Evolutionary conservation across 2,113 vertebrate species (phyloP).

Genomic region (Channa argus): DNA sequence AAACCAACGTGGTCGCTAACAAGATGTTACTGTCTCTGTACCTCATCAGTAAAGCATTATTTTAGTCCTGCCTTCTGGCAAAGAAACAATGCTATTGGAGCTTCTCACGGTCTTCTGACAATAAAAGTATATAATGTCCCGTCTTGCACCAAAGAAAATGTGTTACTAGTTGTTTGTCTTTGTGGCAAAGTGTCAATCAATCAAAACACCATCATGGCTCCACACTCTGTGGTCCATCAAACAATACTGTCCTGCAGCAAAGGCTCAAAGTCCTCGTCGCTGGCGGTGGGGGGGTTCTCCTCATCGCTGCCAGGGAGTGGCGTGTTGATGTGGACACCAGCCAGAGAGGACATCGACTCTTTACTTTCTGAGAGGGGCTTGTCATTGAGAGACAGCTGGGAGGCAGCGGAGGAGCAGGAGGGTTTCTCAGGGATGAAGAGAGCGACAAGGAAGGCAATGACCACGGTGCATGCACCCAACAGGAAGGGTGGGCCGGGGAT

Average conservation of each 20-base stretch:
- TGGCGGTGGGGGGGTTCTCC: slow-evolving; percentile 78
- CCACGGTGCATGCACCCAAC: slow-evolving; percentile 90
- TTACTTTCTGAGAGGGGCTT: slow-evolving; percentile 85
- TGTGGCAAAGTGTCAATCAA: slow-evolving; percentile 30
- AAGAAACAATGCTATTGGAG: slow-evolving; percentile 9
- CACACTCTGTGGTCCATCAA: slow-evolving; percentile 76
- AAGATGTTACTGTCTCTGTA: slow-evolving; percentile 4
- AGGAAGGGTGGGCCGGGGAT: slow-evolving; percentile 96
- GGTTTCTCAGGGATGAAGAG: slow-evolving; percentile 92
- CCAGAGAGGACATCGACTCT: slow-evolving; percentile 79
- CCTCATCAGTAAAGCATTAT: not conserved
- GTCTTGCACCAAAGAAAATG: slow-evolving; percentile 30
- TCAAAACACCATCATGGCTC: not conserved
- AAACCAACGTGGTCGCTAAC: slow-evolving; percentile 12
- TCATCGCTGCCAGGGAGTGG: slow-evolving; percentile 87
- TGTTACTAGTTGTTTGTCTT: not conserved
- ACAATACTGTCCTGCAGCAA: slow-evolving; percentile 91
- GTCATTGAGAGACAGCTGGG: slow-evolving; percentile 61
- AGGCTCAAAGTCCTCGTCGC: slow-evolving; percentile 91
- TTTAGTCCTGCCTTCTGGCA: not conserved
- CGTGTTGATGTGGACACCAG: slow-evolving; percentile 81
- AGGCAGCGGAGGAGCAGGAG: slow-evolving; percentile 39
- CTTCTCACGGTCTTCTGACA: slow-evolving; percentile 22
- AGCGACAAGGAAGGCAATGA: slow-evolving; percentile 93
- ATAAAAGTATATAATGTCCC: slow-evolving; percentile 37